These are phyloP conservation scores for Calcarius ornatus DNA, from an alignment of 2,113 vertebrate genomes.

Conservation along the genomic window DNA sequence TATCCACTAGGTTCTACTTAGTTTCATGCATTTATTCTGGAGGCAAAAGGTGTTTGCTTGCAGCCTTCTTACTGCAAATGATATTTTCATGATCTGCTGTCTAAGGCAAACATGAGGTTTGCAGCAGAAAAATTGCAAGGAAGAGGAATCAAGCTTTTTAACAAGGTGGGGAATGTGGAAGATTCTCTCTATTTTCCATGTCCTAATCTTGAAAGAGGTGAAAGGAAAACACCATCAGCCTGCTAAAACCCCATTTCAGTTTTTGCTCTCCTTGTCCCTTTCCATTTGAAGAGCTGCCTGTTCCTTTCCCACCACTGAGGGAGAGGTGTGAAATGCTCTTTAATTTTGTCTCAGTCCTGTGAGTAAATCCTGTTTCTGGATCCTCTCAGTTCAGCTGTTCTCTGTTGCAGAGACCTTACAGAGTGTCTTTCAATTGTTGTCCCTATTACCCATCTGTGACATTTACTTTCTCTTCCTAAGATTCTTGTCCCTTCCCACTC, in stretches of 20 bases:
- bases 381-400: not conserved
- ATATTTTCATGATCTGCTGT: not conserved
- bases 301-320: not conserved
- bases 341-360: not conserved
- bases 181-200: not conserved
- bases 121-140: not conserved
- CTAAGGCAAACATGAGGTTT: not conserved
- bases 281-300: not conserved
- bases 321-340: not conserved
- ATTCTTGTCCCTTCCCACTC: constrained; percentile 36
- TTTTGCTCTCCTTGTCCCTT: not conserved
- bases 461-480: not conserved
- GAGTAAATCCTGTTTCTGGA: not conserved
- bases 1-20: not conserved
- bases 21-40: not conserved
- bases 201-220: not conserved
- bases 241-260: not conserved
- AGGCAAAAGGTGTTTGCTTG: not conserved
- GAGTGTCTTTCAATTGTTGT: not conserved
- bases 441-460: not conserved
- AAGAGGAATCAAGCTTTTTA: not conserved
- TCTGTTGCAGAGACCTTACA: not conserved
- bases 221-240: not conserved
- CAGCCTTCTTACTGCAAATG: not conserved
- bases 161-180: not conserved